Evolutionary conservation across 2,113 vertebrate species (phyloP), one percentile per base, ranked within the genome.

Genomic region (Indri indri): DNA sequence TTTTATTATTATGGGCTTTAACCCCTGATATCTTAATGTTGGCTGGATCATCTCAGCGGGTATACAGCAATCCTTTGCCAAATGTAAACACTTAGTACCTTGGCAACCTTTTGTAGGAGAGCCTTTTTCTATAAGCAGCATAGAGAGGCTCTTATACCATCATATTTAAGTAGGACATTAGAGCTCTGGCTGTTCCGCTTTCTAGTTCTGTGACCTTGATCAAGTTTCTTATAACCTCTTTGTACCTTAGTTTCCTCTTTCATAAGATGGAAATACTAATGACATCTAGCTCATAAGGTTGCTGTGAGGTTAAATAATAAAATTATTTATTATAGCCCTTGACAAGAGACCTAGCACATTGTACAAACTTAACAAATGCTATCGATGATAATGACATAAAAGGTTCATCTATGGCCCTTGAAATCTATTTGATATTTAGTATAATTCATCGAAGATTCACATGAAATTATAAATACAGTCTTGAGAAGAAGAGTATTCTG

Each of bases 181-280:
- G 8, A 90, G 10, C 4, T 30, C 76, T 82, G 22, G 17, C 30
- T 91, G 1, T 93, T 94, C 47, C 71, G 84, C 9, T 96, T 97
- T 82, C 52, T 80, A 93, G 17, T 22, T 89, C 47, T 85, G 4
- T 93, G 50, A 93, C 27, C 45, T 57, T 80, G 57, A 6, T 0
- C 8, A 87, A 88, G 37, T 85, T 74, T 89, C 25, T 90, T 82
- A 80, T 37, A 91, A 65, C 4, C 6, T 89, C 3, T 32, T 87
- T 80, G 16, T 95, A 34, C 4, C 12, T 93, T 85, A 90, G 13
- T 89, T 96, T 94, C 25, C 23, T 91, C 32, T 95, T 96, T 94
- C 40, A 74, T 66, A 96, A 91, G 71, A 54, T 79, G 6, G 18
- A 83, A 86, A 87, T 57, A 79, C 10, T 92, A 88, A 84, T 70